Percentiles rank a stretch among this genome's conserved stretches.
phyloP scores from a whole-genome alignment of 2,113 vertebrate genomes.

The Propithecus coquereli region DNA sequence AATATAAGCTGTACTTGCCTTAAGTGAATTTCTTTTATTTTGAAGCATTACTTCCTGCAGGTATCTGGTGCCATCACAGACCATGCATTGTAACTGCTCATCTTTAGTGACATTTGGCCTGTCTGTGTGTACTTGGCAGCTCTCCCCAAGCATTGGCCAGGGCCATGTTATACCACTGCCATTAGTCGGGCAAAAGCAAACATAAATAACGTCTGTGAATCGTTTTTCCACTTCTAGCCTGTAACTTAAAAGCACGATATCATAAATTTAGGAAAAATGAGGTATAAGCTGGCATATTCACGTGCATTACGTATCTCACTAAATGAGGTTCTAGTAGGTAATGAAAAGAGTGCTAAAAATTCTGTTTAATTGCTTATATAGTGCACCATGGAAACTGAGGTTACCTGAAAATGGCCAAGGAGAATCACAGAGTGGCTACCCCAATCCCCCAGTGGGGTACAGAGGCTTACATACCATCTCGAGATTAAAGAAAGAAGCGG shows the following conservation, averaged over 20 bases:
- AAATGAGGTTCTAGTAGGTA: not conserved
- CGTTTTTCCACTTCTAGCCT: not conserved
- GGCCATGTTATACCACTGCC: not conserved
- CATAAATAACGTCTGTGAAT: not conserved
- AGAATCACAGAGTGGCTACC: not conserved
- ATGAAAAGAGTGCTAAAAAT: not conserved
- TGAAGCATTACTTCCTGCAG: not conserved
- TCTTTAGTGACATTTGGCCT: not conserved
- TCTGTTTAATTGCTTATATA: not conserved
- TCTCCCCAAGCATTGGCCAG: not conserved
- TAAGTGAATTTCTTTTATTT: not conserved
- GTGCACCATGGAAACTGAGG: not conserved
- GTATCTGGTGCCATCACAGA: not conserved
- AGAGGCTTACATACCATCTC: not conserved
- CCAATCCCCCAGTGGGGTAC: too few species aligned
- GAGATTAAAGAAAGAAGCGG: not conserved
- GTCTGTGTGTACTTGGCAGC: not conserved
- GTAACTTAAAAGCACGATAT: not conserved
- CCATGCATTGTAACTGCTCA: not conserved
- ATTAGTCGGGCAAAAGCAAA: not conserved
- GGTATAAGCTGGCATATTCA: not conserved
- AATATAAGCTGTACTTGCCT: not conserved
- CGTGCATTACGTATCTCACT: not conserved
- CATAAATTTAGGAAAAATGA: not conserved
- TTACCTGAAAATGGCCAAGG: not conserved